phyloP scores from a whole-genome alignment of 2,113 vertebrate genomes.

The Abramis brama region DNA sequence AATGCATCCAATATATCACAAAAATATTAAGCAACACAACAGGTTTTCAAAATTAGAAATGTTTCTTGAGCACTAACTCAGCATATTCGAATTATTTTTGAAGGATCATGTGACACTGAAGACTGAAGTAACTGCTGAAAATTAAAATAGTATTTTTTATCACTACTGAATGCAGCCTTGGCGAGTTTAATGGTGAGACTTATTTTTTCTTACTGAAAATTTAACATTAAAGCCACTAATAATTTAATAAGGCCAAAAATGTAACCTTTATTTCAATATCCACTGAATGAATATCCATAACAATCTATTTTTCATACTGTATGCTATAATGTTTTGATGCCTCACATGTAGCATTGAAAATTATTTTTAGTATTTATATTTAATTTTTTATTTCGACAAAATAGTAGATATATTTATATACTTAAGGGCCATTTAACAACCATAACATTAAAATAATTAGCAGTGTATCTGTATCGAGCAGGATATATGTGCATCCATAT shows the following conservation, averaged over 20 bases:
- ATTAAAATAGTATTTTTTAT: background rate
- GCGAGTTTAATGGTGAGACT: no score
- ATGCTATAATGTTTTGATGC: background rate
- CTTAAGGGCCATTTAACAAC: background rate
- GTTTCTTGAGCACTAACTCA: background rate
- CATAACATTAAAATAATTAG: background rate
- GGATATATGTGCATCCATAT: background rate
- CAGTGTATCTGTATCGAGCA: background rate
- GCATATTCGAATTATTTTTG: background rate
- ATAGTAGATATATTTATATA: background rate
- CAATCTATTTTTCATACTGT: background rate
- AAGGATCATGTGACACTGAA: background rate
- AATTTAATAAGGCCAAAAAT: background rate
- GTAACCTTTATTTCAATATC: background rate
- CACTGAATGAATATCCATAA: background rate
- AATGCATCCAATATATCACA: background rate
- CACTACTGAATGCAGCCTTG: background rate
- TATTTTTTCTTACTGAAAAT: no score
- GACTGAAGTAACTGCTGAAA: background rate
- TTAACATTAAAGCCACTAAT: background rate
- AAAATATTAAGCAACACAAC: background rate
- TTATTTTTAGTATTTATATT: no score
- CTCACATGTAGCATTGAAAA: background rate
- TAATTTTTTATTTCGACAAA: background rate
- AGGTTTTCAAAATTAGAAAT: background rate